Base-by-base conservation (phyloP, 2,888 invertebrate genomes). In the Noctua janthina region DNA sequence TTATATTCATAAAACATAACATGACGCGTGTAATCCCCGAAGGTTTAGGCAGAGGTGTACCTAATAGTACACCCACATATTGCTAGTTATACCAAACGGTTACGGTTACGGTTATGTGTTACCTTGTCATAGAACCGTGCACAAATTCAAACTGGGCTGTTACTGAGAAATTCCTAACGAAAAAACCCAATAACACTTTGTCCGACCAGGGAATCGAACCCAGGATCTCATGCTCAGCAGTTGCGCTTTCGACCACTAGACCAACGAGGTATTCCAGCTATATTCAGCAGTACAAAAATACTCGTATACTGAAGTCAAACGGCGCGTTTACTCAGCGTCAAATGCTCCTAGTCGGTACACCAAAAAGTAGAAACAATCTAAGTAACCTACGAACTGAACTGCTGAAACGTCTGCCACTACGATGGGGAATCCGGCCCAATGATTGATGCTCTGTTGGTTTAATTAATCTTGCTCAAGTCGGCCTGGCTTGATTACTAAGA, bases 401-500 rank as follows among this genome's bases (percentile, higher is more conserved):
- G 91, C 89, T 92, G 91, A 90, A 92, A 88, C 90, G 92, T 91
- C 93, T 92, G 90, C 90, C 90, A 89, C 89, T 89, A 87, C 88
- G 88, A 87, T 91, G 89, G 87, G 91, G 92, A 93, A 93, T 94
- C 92, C 86, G 91, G 89, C 87, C 90, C 93, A 94, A 95, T 96
- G 96, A 96, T 96, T 95, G 95, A 96, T 96, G 96, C 92, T 92
- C 92, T 89, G 89, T 90, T 87, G 92, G 92, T 92, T 95, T 96
- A 96, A 96, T 96, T 96, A 96, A 96, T 96, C 96, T 96, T 96
- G 91, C 93, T 96, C 95, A 95, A 94, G 92, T 87, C 92, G 89
- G 90, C 92, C 90, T 81, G 90, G 89, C 93, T 94, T 95, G 94
- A 96, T 95, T 95, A 94, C 93, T 79, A 78, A 85, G 86, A 87